These are phyloP conservation scores for Callithrix jacchus DNA, from an alignment of 2,113 vertebrate genomes.

Conservation along the genomic window DNA sequence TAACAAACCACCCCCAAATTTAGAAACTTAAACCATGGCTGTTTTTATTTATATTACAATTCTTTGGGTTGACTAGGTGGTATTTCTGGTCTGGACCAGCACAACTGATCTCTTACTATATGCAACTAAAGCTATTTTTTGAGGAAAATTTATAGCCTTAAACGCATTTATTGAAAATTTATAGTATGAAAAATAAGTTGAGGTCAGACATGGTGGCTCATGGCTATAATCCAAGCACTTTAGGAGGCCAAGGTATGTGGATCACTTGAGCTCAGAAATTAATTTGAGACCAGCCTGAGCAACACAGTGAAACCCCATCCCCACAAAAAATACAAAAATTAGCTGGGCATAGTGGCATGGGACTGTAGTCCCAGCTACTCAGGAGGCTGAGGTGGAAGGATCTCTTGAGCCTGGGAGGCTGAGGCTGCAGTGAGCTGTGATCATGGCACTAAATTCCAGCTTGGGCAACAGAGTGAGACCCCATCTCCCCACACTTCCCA, in stretches of 20 bases:
- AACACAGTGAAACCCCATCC: background rate
- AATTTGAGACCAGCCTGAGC: too few relatives aligned
- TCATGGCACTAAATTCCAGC: too few relatives aligned
- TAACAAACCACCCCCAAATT: background rate
- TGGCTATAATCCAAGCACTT: too few relatives aligned
- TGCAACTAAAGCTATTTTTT: slow-evolving; percentile 1
- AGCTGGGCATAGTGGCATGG: too few relatives aligned
- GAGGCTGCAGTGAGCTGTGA: too few relatives aligned
- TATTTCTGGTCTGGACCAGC: background rate
- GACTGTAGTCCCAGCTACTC: too few relatives aligned
- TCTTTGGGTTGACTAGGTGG: background rate
- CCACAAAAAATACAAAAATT: background rate
- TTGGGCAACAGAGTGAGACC: too few relatives aligned
- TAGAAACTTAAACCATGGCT: background rate
- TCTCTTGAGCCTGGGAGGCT: too few relatives aligned
- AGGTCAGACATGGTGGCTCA: background rate
- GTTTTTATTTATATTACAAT: background rate
- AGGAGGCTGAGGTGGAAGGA: too few relatives aligned
- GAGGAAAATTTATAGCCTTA: background rate
- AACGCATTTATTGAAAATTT: background rate
- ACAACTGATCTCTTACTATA: background rate
- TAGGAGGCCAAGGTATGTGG: too few relatives aligned
- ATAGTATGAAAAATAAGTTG: background rate
- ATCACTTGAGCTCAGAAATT: too few relatives aligned
- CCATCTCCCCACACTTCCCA: too few relatives aligned